Evolutionary conservation across 2,797 vertebrate species (phyloP), one percentile per base, ranked within the genome.

Genomic region (Phrynocephalus guinanensis): DNA sequence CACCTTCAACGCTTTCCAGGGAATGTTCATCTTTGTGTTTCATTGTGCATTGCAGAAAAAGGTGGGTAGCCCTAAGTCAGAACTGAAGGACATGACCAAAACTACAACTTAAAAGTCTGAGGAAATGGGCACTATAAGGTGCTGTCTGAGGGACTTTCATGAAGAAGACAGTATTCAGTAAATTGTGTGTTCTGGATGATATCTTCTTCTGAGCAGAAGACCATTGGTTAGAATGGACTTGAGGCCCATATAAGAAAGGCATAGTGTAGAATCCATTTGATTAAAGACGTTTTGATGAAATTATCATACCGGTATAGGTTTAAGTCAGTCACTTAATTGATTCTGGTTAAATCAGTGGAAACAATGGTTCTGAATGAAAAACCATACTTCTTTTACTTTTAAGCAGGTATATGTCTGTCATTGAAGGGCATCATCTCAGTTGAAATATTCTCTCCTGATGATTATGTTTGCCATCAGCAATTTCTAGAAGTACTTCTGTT

Each of bases 11-110:
- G 98, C 98, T 92, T 98, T 99, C 96, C 98, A 99, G 96, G 98
- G 98, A 92, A 98, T 98, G 97, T 99, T 99, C 96, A 98, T 99
- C 96, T 99, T 98, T 68, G 98, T 99, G 93, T 99, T 99, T 97
- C 98, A 99, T 96, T 99, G 98, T 91, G 98, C 98, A 78, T 96
- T 99, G 91, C 98, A 99, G 95, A 99, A 98, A 93, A 99, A 99
- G 98, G 98, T 98, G 0, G 28, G 79, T n/a, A 68, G 85, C 48
- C 33, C 3, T 18, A 15, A 7, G 38, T 26, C 30, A 10, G 76
- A 38, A 66, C 18, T 60, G 56, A 84, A 76, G 28, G 71, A 24
- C 52, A 50, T 28, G 18, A 56, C 76, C 72, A n/a, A 38, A 4
- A 60, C 56, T 26, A 50, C 28, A 24, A 24, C 72, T 50, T 56